Evolutionary conservation across 2,797 vertebrate genomes (phyloP), one percentile per base, ranked within the genome.

Genomic region (Monodelphis domestica): DNA sequence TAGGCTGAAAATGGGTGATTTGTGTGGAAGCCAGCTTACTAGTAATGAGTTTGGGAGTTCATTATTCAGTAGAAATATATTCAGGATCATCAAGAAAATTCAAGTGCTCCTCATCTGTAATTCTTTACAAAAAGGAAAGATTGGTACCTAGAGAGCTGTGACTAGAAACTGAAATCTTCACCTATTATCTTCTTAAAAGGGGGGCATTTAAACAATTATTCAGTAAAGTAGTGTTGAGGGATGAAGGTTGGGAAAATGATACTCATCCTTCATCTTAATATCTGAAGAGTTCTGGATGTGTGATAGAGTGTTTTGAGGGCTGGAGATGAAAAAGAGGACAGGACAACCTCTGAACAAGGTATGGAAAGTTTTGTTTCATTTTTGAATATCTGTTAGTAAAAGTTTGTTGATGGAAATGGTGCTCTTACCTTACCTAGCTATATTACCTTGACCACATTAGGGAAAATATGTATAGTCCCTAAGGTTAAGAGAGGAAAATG

Each of bases 31-130:
- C 57, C 90, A 55, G 53, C 45, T 87, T 94, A 51, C 50, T 15
- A 88, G 10, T 57, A 1, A 7, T 38, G 54, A 70, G 28, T 96
- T 90, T 93, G 78, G 17, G 21, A 24, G 30, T 87, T 5, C 95
- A 59, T 54, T 88, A 52, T 53, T 95, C 88, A n/a, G 29, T 93
- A 92, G 78, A 89, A 89, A 88, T 54, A 45, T 54, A 90, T 63
- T 91, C 59, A 28, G 52, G 57, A 87, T 84, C 0, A 93, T 88
- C 63, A 87, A 45, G 63, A 54, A 55, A 21, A 91, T 54, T 33
- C 45, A 89, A 95, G 57, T 28, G 2, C 28, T 33, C 5, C 3
- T 17, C 57, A 14, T 63, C 56, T 54, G 50, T 90, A 12, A 54
- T 92, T 59, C 50, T 54, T 7, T 26, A 38, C 91, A 88, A 95